These are phyloP conservation scores for Agonum fuliginosum DNA, from an alignment of 2,888 invertebrate genomes.

Conservation along the genomic window DNA sequence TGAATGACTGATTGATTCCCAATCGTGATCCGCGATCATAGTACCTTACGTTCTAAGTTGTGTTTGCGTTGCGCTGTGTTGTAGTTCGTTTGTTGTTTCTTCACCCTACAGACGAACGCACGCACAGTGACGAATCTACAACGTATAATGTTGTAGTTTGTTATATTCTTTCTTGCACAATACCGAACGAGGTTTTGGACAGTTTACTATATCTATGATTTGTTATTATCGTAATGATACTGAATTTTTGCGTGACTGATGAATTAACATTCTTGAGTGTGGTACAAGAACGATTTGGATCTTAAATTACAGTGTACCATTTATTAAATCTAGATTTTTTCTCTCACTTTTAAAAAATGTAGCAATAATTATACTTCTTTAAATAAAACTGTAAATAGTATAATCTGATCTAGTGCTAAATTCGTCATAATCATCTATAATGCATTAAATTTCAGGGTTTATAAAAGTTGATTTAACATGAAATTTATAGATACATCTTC, in stretches of 20 bases:
- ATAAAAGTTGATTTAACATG: no score
- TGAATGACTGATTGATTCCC: slow-evolving; percentile 45
- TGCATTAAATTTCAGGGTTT: no score
- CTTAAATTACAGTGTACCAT: no score
- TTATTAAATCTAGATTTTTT: no score
- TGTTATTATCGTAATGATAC: slow-evolving; percentile 31
- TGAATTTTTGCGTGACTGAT: slow-evolving; percentile 29
- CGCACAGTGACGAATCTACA: not conserved
- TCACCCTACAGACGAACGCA: not conserved
- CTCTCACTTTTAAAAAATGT: no score
- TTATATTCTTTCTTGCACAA: not conserved
- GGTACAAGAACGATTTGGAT: not conserved
- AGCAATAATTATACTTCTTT: no score
- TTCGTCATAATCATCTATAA: no score
- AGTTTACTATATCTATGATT: slow-evolving; percentile 7
- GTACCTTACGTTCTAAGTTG: slow-evolving; percentile 11
- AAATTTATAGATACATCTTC: no score
- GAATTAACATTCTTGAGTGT: slow-evolving; percentile 28
- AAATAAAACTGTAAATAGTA: no score
- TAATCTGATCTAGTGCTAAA: no score
- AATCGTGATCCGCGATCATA: slow-evolving; percentile 33
- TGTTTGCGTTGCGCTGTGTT: slow-evolving; percentile 1
- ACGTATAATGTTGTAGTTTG: no score
- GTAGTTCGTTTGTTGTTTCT: not conserved
- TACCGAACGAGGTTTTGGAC: slow-evolving; percentile 3